Base-by-base conservation (phyloP, 1,140 invertebrate species). In the Saxidomus purpurata region DNA sequence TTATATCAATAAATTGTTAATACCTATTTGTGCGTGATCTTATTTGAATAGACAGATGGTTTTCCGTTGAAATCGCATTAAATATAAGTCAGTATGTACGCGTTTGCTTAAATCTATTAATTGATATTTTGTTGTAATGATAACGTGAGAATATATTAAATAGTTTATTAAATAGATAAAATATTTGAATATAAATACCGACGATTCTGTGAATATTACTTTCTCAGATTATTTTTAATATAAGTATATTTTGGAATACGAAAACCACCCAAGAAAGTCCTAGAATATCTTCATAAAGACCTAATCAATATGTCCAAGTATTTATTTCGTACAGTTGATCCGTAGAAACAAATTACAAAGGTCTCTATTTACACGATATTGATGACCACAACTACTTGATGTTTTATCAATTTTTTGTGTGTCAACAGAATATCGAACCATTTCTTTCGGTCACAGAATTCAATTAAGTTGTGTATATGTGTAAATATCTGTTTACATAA, bases 311-410 rank as follows among this genome's bases (percentile, higher is more conserved):
- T 25, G n/a, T 6, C 28, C 25, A n/a, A 63, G 34, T 38, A 28
- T 34, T 71, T 38, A 71, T 38, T 38, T 38, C 67, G 34, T 34
- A 71, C 61, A 71, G 19, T 71, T 71, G 67, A 34, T 1, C 31
- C n/a, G n/a, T n/a, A n/a, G 34, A 71, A 71, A 71, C 67, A 31
- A 71, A 71, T 71, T 71, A 71, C 34, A 71, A 71, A 38, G 11
- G 36, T 38, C 34, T 71, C 67, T 71, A 71, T 71, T 71, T 71
- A 71, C 67, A 11, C n/a, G 61, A n/a, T 28, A 63, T 55, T 28
- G 28, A n/a, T 9, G 28, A 19, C 25, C 59, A 11, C 59, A 28
- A 28, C 25, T 63, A 63, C 67, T 71, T 71, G 67, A 28, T 38
- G 17, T 40, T 71, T 38, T 40, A 71, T 71, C 67, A 36, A 71